Base-by-base conservation (phyloP, 35 echinoderm and acorn worm genomes). In the Apostichopus californicus region DNA sequence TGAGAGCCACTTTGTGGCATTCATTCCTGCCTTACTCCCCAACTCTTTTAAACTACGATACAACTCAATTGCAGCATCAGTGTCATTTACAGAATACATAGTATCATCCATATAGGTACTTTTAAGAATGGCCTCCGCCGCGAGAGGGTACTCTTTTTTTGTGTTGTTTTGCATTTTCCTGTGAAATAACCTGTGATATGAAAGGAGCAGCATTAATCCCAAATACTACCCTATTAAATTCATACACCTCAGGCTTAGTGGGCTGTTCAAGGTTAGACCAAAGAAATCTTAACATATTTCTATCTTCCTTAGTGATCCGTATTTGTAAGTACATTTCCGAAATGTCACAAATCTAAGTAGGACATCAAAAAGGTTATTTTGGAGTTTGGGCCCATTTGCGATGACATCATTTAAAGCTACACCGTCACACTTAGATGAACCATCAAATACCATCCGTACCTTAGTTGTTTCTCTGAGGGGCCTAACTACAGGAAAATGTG, bases 201-300 rank as follows among this genome's bases (percentile, higher is more conserved):
- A 22, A 92, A 56, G 91, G 91, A 5, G 91, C 79, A 3, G 55
- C 79, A 75, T 86, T 92, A 3, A 92, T 17, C 5, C 80, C 80
- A 92, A 92, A 92, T 25, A 86, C 91, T 17, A 92, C 8, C 86
- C 81, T 68, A 26, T 92, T 86, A 77, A 86, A 92, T 56, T 92
- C 91, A 92, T 92, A 92, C 57, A 92, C 68, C 14, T 92, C 91
- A 6, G 91, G 91, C 23, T 61, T 12, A 7, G 9, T n/a, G 10
- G 26, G 21, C 68, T 54, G 6, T 5, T 77, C 26, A 54, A 90
- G 15, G 14, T 90, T 68, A 34, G 7, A 9, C 85, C 85, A 87
- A 11, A 63, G 72, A 54, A 90, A 77, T 54, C 88, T 90, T 54
- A 75, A 92, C 77, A 92, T 80, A 18, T 26, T 22, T 26, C 71